Base-by-base conservation (phyloP, 2,113 vertebrate species). In the Catharus minimus region DNA sequence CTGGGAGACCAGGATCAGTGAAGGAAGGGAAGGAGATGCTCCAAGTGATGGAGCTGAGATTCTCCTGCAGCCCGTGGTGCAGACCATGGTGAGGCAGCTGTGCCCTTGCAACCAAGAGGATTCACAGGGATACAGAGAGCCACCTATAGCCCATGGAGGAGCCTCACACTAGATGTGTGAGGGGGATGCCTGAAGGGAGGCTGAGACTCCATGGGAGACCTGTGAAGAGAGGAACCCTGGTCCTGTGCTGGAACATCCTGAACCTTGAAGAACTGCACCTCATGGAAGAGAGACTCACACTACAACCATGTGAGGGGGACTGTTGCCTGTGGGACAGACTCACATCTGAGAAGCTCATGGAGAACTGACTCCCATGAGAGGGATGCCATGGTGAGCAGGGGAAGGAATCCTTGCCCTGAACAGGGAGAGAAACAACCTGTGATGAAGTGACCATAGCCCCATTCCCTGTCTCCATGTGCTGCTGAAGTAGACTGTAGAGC, bases 401-500 rank as follows among this genome's bases (percentile, higher is more conserved):
- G 7, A 38, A 38, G 21, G 21, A 27, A 16, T 32, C 22, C 22
- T 53, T 1, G 2, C 22, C 39, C n/a, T 17, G 18, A 55, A 22
- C 47, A 55, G 17, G 0, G 0, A 16, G 47, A 38, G 57, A 27
- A 71, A 9, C 32, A 43, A 7, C 26, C 49, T 9, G 10, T 16
- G 39, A n/a, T 62, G 39, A 46, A 55, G 22, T 38, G 57, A n/a
- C 11, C n/a, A 21, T 13, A 62, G 44, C 17, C 5, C 14, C 22
- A 18, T 46, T 53, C 39, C 39, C 27, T 39, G 27, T n/a, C 39
- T 72, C 39, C 39, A 7, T 46, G 47, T 0, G 0, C 49, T 38
- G 18, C n/a, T 27, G 39, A 2, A 30, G 6, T 0, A 38, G 17
- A 17, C 2, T 0, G n/a, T 15, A 10, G n/a, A 72, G 3, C 56